Evolutionary conservation across 1,140 invertebrate species (phyloP).

Genomic region (Neelides sp.): DNA sequence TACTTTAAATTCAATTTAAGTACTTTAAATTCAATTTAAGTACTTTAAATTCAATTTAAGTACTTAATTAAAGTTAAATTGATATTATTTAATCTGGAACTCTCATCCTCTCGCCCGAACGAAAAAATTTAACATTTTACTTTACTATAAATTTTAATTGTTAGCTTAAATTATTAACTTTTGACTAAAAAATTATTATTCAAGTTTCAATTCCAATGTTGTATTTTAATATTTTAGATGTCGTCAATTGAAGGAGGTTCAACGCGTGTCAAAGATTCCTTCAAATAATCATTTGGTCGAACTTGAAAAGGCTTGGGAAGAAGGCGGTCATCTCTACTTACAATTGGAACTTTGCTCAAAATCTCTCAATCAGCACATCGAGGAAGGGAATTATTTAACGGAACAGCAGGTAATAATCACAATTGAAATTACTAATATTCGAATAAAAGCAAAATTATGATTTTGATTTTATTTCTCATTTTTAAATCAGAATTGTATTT

Average conservation of each 20-base stretch:
- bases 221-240: slow-evolving; percentile 34
- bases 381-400: slow-evolving; percentile 33
- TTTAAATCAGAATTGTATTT: background rate
- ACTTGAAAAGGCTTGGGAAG: slow-evolving; percentile 61
- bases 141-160: no score
- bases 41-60: no score
- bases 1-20: no score
- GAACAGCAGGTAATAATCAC: slow-evolving; percentile 32
- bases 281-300: slow-evolving; percentile 53
- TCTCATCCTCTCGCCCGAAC: no score
- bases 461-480: background rate
- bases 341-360: slow-evolving; percentile 54
- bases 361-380: slow-evolving; percentile 35
- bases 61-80: background rate
- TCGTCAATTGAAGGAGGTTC: slow-evolving; percentile 52
- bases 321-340: slow-evolving; percentile 53
- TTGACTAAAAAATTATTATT: background rate
- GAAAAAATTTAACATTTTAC: no score
- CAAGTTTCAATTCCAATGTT: slow-evolving; percentile 2
- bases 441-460: no score
- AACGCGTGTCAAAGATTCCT: slow-evolving; percentile 53
- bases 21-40: no score
- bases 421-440: no score
- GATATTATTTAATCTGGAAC: no score
- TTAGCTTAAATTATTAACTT: no score